Percentiles rank a stretch among this genome's conserved stretches.
Evolutionary conservation across 1,140 invertebrate species (phyloP).

Genomic region (Thalassaphorura encarpata): DNA sequence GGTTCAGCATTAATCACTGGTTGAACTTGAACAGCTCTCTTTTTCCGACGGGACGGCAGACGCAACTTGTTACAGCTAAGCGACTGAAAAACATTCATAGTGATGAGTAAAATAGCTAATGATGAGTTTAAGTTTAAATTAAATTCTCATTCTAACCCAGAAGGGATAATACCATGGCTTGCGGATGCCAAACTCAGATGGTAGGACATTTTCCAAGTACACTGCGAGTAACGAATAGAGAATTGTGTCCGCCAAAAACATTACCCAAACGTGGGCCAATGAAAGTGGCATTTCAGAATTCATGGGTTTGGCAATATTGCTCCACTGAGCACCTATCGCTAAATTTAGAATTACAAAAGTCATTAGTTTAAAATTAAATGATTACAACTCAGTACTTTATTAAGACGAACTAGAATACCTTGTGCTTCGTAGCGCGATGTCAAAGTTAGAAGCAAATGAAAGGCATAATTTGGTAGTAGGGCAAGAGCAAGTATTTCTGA

Average conservation of each 20-base stretch:
- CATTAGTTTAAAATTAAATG: too few species aligned
- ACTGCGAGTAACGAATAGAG: constrained; percentile 39
- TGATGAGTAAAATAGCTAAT: too few species aligned
- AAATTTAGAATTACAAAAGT: constrained; percentile 38
- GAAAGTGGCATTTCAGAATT: constrained; percentile 43
- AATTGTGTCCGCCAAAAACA: constrained; percentile 37
- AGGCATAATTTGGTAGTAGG: constrained; percentile 17
- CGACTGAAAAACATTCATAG: too few species aligned
- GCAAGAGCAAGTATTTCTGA: constrained; percentile 7
- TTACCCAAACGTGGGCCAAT: constrained; percentile 38
- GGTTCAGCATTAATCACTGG: too few species aligned
- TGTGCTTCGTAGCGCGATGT: constrained; percentile 23
- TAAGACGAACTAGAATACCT: too few species aligned
- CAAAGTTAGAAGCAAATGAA: constrained; percentile 15
- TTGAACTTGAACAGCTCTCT: too few species aligned
- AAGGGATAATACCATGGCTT: constrained; percentile 65
- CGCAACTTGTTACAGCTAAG: too few species aligned
- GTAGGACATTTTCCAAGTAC: constrained; percentile 64
- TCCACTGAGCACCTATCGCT: constrained; percentile 47
- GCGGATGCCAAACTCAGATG: constrained; percentile 57
- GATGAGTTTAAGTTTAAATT: too few species aligned
- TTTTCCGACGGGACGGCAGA: too few species aligned
- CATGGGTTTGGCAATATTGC: constrained; percentile 40
- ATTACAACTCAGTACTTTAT: too few species aligned
- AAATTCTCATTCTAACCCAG: constrained; percentile 36